Evolutionary conservation across 2,113 vertebrate species (phyloP).

Genomic region (Carlito syrichta): DNA sequence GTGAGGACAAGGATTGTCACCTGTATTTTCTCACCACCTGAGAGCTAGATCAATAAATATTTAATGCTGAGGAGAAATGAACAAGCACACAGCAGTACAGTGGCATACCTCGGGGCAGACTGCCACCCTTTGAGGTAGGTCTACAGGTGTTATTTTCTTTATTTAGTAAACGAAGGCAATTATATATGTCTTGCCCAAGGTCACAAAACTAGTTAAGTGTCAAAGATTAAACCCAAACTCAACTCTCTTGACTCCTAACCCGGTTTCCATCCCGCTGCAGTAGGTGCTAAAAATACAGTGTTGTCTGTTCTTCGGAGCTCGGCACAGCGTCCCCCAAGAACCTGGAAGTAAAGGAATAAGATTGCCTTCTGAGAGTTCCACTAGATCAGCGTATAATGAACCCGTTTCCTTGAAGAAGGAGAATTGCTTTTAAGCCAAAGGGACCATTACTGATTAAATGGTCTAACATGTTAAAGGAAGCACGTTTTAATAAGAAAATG

Average conservation of each 20-base stretch:
- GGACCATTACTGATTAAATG: conserved; percentile 62
- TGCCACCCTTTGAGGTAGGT: neutral
- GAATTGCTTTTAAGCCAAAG: conserved; percentile 70
- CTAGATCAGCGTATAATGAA: conserved; percentile 60
- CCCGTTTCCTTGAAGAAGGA: conserved; percentile 42
- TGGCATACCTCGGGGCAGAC: neutral
- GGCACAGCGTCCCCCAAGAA: conserved; percentile 54
- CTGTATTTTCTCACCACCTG: neutral
- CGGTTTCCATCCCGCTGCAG: conserved; percentile 56
- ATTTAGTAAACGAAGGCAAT: conserved; percentile 60
- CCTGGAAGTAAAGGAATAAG: conserved; percentile 59
- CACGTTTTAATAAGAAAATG: conserved; percentile 33
- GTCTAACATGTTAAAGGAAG: conserved; percentile 35
- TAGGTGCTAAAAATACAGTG: conserved; percentile 68
- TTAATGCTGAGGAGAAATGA: neutral
- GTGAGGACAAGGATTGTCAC: neutral
- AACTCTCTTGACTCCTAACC: conserved; percentile 74
- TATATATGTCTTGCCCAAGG: conserved; percentile 56
- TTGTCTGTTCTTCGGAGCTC: conserved; percentile 58
- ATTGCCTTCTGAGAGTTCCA: conserved; percentile 65
- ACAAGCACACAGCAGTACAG: neutral
- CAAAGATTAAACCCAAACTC: conserved; percentile 66
- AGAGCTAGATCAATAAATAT: neutral
- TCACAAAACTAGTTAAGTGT: conserved; percentile 69
- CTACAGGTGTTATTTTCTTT: conserved; percentile 43